Evolutionary conservation across 2,888 invertebrate species (phyloP).

Genomic region (Sarcophaga carnaria): DNA sequence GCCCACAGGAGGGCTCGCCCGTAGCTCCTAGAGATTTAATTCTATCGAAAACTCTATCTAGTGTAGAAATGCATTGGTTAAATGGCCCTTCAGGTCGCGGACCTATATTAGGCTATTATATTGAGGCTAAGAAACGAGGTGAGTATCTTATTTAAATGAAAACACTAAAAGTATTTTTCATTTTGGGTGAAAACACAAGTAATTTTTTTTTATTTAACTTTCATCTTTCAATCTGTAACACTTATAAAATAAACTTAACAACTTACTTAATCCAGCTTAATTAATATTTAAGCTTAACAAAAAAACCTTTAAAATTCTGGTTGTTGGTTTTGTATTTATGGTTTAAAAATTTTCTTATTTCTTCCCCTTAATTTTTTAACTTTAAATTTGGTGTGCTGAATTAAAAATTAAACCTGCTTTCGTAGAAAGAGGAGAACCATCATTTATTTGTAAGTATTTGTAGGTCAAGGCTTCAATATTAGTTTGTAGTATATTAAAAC

Average conservation of each 20-base stretch:
- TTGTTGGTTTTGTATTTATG: constrained; percentile 62
- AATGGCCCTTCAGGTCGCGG: constrained; percentile 93
- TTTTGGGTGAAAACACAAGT: too few relatives aligned
- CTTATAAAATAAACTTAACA: neutral
- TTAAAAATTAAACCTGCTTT: constrained; percentile 74
- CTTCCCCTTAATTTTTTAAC: constrained; percentile 38
- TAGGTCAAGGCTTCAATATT: constrained; percentile 8
- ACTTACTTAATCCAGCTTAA: neutral
- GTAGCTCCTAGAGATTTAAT: constrained; percentile 88
- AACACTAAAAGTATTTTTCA: too few relatives aligned
- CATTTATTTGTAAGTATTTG: constrained; percentile 81
- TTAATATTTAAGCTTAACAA: neutral
- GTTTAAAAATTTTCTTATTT: constrained; percentile 51
- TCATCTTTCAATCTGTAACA: too few relatives aligned
- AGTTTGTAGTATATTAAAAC: constrained; percentile 12
- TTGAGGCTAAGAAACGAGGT: constrained; percentile 93
- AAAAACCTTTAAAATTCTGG: constrained; percentile 23
- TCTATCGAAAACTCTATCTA: constrained; percentile 90
- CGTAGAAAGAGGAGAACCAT: constrained; percentile 81
- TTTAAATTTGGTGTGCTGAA: constrained; percentile 68
- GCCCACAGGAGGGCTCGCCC: constrained; percentile 95
- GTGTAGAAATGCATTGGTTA: constrained; percentile 93
- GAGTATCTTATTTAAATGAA: constrained; percentile 70
- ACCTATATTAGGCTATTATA: constrained; percentile 94
- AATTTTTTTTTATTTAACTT: too few relatives aligned